Evolutionary conservation across 2,888 invertebrate species (phyloP).

Genomic region (Cryptocephalus primarius): DNA sequence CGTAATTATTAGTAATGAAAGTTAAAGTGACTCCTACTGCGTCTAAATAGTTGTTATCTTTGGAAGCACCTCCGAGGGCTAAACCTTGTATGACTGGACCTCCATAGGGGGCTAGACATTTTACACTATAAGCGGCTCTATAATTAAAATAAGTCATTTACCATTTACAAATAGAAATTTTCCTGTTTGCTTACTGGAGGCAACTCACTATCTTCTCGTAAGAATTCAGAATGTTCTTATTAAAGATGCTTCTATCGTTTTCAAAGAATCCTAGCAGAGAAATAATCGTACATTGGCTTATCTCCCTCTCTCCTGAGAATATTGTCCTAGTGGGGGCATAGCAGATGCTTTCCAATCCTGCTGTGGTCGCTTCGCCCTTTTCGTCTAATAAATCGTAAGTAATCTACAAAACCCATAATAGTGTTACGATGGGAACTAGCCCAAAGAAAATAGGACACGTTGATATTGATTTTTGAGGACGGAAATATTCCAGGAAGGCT

Average conservation of each 20-base stretch:
- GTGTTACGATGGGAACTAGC: not conserved
- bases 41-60: slow-evolving; percentile 44
- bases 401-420: slow-evolving; percentile 27
- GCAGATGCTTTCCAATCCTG: slow-evolving; percentile 60
- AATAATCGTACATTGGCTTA: slow-evolving; percentile 67
- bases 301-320: slow-evolving; percentile 43
- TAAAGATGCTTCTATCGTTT: slow-evolving; percentile 36
- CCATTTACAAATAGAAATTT: not conserved
- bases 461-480: too few relatives aligned
- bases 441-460: too few relatives aligned
- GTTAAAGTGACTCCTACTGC: slow-evolving; percentile 64
- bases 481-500: too few relatives aligned
- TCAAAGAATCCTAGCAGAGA: slow-evolving; percentile 74
- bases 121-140: slow-evolving; percentile 45
- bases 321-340: slow-evolving; percentile 67
- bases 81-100: slow-evolving; percentile 81
- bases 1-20: slow-evolving; percentile 62
- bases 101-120: slow-evolving; percentile 75
- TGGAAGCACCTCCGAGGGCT: slow-evolving; percentile 68
- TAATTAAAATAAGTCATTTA: slow-evolving; percentile 9
- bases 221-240: slow-evolving; percentile 3
- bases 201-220: slow-evolving; percentile 40
- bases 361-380: slow-evolving; percentile 35
- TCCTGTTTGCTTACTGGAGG: slow-evolving; percentile 34
- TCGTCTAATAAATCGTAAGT: slow-evolving; percentile 29